Conservation (phyloP, 2,113 vertebrate species). For the Rhinopithecus roxellana region DNA sequence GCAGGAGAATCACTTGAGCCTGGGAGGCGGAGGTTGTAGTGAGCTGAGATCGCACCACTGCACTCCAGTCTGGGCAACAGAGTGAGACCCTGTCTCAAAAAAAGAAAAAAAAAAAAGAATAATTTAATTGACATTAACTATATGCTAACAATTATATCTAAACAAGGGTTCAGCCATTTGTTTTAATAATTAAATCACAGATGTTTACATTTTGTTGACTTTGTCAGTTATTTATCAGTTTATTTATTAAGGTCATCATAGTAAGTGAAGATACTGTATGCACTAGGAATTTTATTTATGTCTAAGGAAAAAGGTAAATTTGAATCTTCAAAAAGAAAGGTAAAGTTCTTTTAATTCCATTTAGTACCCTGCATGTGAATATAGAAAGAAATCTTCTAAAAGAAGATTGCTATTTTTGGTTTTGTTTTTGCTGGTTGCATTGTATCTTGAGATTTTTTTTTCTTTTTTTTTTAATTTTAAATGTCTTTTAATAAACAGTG, state of each 20-base stretch:
- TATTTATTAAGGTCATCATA: not conserved
- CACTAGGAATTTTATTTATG: not conserved
- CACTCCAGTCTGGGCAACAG: too few relatives aligned
- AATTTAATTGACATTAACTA: not conserved
- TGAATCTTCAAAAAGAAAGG: not conserved
- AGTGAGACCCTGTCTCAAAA: too few relatives aligned
- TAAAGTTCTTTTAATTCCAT: not conserved
- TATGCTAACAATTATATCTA: not conserved
- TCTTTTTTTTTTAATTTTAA: too few relatives aligned
- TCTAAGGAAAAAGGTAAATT: not conserved
- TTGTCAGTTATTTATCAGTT: not conserved
- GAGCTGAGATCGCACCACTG: too few relatives aligned
- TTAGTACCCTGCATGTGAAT: not conserved
- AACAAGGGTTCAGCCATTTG: not conserved
- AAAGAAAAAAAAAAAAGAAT: not conserved
- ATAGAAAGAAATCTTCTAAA: not conserved
- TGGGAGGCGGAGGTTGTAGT: too few relatives aligned
- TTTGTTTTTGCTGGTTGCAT: not conserved
- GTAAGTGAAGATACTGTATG: not conserved
- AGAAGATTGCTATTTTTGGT: not conserved
- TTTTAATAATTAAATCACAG: slow-evolving; percentile 17
- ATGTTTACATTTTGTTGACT: not conserved
- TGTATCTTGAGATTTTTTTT: not conserved
- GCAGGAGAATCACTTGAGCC: too few relatives aligned
- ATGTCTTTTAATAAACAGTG: too few relatives aligned